Percentiles rank a stretch among this genome's conserved stretches.
phyloP scores from a whole-genome alignment of 2,888 invertebrate genomes.

The Pemphredon lugubris region DNA sequence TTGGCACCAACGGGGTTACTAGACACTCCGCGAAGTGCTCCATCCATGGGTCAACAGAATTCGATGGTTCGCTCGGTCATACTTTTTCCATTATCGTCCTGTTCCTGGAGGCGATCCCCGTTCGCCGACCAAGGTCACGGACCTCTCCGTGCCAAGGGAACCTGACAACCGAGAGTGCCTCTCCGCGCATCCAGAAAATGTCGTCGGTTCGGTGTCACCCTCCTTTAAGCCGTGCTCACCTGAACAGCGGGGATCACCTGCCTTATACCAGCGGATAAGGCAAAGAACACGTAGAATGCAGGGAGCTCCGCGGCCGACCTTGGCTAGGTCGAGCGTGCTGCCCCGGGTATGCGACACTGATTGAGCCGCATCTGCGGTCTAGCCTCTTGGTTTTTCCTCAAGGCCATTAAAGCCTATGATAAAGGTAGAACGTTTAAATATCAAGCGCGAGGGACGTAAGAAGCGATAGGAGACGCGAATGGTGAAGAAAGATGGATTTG shows the following conservation, averaged over 20 bases:
- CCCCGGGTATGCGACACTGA: constrained; percentile 73
- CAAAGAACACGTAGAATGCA: constrained; percentile 80
- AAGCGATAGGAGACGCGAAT: background rate
- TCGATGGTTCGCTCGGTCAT: too few relatives aligned
- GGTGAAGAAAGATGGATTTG: too few relatives aligned
- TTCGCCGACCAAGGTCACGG: constrained; percentile 59
- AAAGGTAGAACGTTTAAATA: constrained; percentile 37
- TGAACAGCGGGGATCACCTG: constrained; percentile 70
- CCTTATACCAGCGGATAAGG: constrained; percentile 66
- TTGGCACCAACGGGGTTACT: too few relatives aligned
- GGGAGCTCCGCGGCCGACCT: constrained; percentile 75
- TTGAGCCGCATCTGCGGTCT: constrained; percentile 73
- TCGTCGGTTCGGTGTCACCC: constrained; percentile 73
- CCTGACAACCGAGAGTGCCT: constrained; percentile 46
- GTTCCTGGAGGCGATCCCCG: background rate
- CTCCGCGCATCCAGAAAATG: constrained; percentile 73
- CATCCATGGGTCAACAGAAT: too few relatives aligned
- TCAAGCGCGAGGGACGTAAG: background rate
- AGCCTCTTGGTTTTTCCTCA: constrained; percentile 58
- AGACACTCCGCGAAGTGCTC: too few relatives aligned
- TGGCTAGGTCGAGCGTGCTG: constrained; percentile 79
- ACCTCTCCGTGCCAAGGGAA: constrained; percentile 38
- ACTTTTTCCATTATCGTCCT: background rate
- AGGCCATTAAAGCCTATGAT: constrained; percentile 51
- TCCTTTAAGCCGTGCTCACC: constrained; percentile 63